phyloP scores from a whole-genome alignment of 2,888 invertebrate genomes.

The Drosophila infuscata region DNA sequence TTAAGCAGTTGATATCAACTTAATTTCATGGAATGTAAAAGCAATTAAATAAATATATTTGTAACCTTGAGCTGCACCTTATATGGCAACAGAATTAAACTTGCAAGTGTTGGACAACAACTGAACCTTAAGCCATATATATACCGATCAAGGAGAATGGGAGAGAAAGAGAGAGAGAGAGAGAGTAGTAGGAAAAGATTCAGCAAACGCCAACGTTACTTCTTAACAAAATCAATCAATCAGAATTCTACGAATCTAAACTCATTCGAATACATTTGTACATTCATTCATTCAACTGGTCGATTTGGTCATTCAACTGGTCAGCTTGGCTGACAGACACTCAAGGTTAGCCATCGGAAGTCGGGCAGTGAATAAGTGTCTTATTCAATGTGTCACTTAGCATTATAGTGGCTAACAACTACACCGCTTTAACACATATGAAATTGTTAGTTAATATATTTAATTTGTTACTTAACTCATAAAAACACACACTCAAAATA shows the following conservation, averaged over 20 bases:
- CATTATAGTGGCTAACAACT: slow-evolving; percentile 44
- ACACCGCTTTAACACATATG: too few species aligned
- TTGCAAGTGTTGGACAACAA: slow-evolving; percentile 26
- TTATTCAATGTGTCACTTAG: slow-evolving; percentile 60
- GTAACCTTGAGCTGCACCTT: slow-evolving; percentile 45
- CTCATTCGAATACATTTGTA: slow-evolving; percentile 3
- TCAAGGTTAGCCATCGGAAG: slow-evolving; percentile 74
- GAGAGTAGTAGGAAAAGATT: slow-evolving; percentile 10
- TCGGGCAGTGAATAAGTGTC: slow-evolving; percentile 45
- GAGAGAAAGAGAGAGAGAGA: background rate
- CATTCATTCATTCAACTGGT: slow-evolving; percentile 45
- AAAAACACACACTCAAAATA: background rate
- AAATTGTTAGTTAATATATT: background rate
- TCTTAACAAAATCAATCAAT: slow-evolving; percentile 39
- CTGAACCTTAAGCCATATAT: slow-evolving; percentile 30
- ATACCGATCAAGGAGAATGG: slow-evolving; percentile 8
- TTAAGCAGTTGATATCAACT: slow-evolving; percentile 22
- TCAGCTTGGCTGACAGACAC: slow-evolving; percentile 31
- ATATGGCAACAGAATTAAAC: slow-evolving; percentile 48
- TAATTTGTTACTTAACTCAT: background rate
- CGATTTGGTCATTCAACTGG: slow-evolving; percentile 48
- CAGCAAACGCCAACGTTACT: slow-evolving; percentile 45
- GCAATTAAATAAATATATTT: slow-evolving; percentile 9
- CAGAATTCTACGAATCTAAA: slow-evolving; percentile 41
- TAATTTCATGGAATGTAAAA: slow-evolving; percentile 19